Evolutionary conservation across 2,888 invertebrate species (phyloP).

Genomic region (Agrenia bidenticulata): DNA sequence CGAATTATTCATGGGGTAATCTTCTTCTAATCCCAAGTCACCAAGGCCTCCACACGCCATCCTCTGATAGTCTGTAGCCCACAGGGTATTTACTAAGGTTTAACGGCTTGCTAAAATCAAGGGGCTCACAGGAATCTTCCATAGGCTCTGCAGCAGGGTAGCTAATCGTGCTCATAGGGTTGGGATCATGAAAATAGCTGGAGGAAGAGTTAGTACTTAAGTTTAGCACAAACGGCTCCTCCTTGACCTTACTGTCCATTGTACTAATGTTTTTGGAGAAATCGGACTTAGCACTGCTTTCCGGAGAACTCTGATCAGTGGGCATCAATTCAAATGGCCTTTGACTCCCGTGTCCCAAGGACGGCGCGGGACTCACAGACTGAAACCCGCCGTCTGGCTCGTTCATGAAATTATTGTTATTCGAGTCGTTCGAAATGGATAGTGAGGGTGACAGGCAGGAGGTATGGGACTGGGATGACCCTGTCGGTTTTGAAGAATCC

Average conservation of each 20-base stretch:
- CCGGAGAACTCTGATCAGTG: slow-evolving; percentile 17
- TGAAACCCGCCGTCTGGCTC: background rate
- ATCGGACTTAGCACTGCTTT: background rate
- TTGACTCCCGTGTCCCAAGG: background rate
- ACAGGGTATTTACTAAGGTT: slow-evolving; percentile 45
- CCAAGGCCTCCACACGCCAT: slow-evolving; percentile 48
- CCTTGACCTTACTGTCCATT: background rate
- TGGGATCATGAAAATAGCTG: background rate
- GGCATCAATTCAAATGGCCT: background rate
- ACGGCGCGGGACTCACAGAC: background rate
- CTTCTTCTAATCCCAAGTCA: slow-evolving; percentile 10
- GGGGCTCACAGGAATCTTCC: slow-evolving; percentile 40
- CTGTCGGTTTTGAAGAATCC: background rate
- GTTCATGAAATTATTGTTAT: slow-evolving; percentile 27
- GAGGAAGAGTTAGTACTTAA: slow-evolving; percentile 1
- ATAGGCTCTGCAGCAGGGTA: slow-evolving; percentile 34
- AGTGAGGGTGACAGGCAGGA: slow-evolving; percentile 16
- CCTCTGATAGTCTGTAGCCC: slow-evolving; percentile 37
- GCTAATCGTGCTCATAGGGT: slow-evolving; percentile 12
- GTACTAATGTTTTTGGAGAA: background rate
- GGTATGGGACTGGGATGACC: background rate
- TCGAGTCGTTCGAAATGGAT: slow-evolving; percentile 33
- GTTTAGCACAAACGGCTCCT: slow-evolving; percentile 12
- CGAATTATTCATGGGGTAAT: background rate
- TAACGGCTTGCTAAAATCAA: slow-evolving; percentile 43